These are phyloP conservation scores for Macrosteles quadrilineatus DNA, from an alignment of 1,140 invertebrate species.

Conservation along the genomic window DNA sequence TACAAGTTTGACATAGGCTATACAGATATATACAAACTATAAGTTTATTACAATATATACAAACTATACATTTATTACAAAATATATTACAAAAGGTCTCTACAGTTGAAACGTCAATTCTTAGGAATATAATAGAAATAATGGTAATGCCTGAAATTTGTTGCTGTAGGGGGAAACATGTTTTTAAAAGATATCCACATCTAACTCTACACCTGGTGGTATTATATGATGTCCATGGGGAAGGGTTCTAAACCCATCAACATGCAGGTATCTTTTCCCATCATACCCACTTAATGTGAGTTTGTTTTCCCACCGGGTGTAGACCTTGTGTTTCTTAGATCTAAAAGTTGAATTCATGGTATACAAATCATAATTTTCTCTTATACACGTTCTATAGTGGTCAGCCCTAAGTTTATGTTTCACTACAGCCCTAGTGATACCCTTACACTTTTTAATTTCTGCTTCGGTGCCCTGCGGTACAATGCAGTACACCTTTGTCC, in stretches of 20 bases:
- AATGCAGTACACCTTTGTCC: conserved; percentile 50
- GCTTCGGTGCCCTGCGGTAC: background rate
- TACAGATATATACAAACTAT: too few relatives aligned
- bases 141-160: too few relatives aligned
- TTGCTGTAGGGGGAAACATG: too few relatives aligned
- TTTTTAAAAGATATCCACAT: too few relatives aligned
- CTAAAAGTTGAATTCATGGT: background rate
- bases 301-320: background rate
- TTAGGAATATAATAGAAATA: too few relatives aligned
- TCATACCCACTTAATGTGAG: background rate
- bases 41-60: too few relatives aligned
- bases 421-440: background rate
- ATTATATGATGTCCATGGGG: background rate
- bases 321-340: too few relatives aligned
- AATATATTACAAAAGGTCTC: too few relatives aligned
- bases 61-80: too few relatives aligned
- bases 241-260: background rate
- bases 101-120: too few relatives aligned
- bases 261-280: background rate
- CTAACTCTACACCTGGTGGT: background rate
- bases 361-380: background rate
- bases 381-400: background rate
- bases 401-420: background rate
- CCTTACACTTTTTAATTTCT: background rate
- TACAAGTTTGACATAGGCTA: too few relatives aligned